These are phyloP conservation scores for Agapostemon virescens DNA, from an alignment of 2,888 invertebrate species.

Conservation along the genomic window DNA sequence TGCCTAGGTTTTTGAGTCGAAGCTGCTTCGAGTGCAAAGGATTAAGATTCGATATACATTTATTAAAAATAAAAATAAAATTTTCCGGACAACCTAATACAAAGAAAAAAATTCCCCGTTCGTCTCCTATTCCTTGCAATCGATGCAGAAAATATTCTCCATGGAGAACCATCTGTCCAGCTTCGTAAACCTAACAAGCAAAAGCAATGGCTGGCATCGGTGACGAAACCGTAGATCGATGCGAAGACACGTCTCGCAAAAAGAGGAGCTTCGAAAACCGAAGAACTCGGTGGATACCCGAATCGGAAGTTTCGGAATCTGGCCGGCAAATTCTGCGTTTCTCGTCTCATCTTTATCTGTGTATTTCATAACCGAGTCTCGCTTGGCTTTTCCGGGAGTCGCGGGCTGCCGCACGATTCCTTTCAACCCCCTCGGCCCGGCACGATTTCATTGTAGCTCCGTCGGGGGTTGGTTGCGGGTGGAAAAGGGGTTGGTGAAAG, in stretches of 20 bases:
- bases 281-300: neutral
- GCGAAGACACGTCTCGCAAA: neutral
- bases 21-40: too few species aligned
- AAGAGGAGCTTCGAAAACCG: neutral
- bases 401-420: slow-evolving; percentile 9
- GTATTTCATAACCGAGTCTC: slow-evolving; percentile 25
- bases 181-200: neutral
- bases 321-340: neutral
- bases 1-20: too few species aligned
- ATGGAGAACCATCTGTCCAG: too few species aligned
- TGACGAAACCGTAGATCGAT: neutral
- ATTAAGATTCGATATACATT: too few species aligned
- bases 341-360: neutral
- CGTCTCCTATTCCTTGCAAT: too few species aligned
- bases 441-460: slow-evolving; percentile 32
- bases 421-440: slow-evolving; percentile 18
- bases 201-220: neutral
- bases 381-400: slow-evolving; percentile 9
- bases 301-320: neutral
- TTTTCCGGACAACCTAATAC: too few species aligned
- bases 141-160: too few species aligned
- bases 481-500: slow-evolving; percentile 1
- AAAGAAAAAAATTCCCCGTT: too few species aligned
- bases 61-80: too few species aligned
- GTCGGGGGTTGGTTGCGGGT: neutral